phyloP scores from a whole-genome alignment of 1,140 invertebrate genomes.

The Plodia interpunctella region DNA sequence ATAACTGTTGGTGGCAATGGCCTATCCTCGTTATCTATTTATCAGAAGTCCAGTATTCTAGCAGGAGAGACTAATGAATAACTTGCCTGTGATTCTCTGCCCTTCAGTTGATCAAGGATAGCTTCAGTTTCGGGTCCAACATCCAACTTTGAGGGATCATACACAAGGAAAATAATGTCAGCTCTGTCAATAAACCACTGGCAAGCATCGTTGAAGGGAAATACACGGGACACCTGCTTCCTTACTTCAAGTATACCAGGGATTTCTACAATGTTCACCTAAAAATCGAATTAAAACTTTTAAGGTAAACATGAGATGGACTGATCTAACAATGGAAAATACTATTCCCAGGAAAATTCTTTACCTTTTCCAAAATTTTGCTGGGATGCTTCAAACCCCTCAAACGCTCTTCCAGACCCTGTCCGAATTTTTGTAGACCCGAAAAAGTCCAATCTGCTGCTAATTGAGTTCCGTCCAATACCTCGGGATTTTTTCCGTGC shows the following conservation, averaged over 20 bases:
- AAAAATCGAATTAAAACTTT: slow-evolving; percentile 30
- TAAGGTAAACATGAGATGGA: background rate
- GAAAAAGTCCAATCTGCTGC: slow-evolving; percentile 96
- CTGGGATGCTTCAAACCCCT: slow-evolving; percentile 89
- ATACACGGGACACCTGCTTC: slow-evolving; percentile 94
- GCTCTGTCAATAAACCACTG: slow-evolving; percentile 97
- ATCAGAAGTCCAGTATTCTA: no score
- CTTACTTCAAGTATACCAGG: slow-evolving; percentile 96
- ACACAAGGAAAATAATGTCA: slow-evolving; percentile 96
- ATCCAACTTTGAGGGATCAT: slow-evolving; percentile 96
- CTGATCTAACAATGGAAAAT: no score
- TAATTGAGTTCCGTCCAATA: slow-evolving; percentile 93
- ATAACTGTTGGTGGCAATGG: no score
- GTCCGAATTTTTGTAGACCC: slow-evolving; percentile 95
- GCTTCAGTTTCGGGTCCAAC: slow-evolving; percentile 96
- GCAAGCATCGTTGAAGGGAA: slow-evolving; percentile 96
- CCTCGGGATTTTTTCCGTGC: slow-evolving; percentile 90
- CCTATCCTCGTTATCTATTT: no score
- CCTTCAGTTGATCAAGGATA: slow-evolving; percentile 94
- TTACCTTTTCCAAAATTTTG: slow-evolving; percentile 92
- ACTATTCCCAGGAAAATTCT: background rate
- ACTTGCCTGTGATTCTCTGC: slow-evolving; percentile 90
- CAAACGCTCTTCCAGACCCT: slow-evolving; percentile 92
- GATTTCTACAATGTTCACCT: slow-evolving; percentile 97
- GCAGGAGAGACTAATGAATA: no score